A percentile compares a stretch with the other conserved stretches of the same genome.
phyloP scores from a whole-genome alignment of 2,888 invertebrate genomes.

The Drosophila sordidapex region DNA sequence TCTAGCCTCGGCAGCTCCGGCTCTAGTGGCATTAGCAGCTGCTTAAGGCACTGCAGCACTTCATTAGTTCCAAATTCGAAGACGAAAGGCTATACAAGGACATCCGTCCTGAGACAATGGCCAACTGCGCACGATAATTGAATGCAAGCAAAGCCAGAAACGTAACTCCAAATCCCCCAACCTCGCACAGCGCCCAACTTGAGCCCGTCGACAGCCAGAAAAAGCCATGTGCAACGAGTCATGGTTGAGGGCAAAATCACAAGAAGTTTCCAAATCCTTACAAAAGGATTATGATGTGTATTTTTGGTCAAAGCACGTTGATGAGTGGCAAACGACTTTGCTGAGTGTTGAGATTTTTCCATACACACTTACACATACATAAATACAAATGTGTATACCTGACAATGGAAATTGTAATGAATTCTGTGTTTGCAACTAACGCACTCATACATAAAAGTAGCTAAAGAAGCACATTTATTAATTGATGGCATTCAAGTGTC shows the following conservation, averaged over 20 bases:
- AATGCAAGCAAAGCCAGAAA: constrained; percentile 63
- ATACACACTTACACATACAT: background rate
- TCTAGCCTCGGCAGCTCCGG: constrained; percentile 57
- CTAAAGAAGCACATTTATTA: constrained; percentile 42
- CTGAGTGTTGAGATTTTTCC: constrained; percentile 49
- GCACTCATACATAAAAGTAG: constrained; percentile 33
- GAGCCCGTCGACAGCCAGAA: constrained; percentile 31
- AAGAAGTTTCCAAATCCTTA: constrained; percentile 75
- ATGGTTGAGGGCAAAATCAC: constrained; percentile 47
- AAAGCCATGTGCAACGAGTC: constrained; percentile 57
- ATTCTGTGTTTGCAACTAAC: constrained; percentile 4
- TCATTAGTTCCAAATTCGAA: constrained; percentile 76
- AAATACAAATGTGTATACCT: background rate
- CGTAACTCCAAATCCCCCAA: constrained; percentile 15
- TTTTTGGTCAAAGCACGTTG: constrained; percentile 74
- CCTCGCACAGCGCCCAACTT: constrained; percentile 1
- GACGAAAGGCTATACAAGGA: constrained; percentile 45
- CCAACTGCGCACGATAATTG: constrained; percentile 77
- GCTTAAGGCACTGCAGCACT: constrained; percentile 81
- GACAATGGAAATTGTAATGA: constrained; percentile 37
- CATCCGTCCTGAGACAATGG: constrained; percentile 76
- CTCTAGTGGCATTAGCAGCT: constrained; percentile 81
- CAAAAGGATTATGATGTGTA: constrained; percentile 80
- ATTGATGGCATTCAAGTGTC: constrained; percentile 47
- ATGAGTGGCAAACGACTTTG: constrained; percentile 69